Evolutionary conservation across 2,888 invertebrate genomes (phyloP).

Genomic region (Aelia acuminata): DNA sequence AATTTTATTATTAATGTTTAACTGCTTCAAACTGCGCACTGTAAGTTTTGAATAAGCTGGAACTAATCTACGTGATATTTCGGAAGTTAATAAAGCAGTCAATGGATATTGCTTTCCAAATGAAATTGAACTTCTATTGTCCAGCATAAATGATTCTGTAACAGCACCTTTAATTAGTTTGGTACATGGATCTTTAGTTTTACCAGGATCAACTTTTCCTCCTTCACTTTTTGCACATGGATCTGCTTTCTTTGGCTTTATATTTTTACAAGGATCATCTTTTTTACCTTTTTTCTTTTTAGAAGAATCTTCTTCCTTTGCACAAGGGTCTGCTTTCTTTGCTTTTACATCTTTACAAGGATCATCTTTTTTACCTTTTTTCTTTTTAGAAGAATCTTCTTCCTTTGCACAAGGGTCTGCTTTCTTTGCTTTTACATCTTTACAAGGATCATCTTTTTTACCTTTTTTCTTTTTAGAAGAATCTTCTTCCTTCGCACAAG

Average conservation of each 20-base stretch:
- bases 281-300: not conserved
- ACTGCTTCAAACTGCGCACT: not conserved
- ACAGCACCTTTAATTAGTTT: not conserved
- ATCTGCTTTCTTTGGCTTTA: constrained; percentile 24
- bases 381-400: no score
- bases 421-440: constrained; percentile 20
- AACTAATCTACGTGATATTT: not conserved
- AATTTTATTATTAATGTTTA: not conserved
- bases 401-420: not conserved
- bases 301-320: not conserved
- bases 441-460: constrained; percentile 45
- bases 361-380: not conserved
- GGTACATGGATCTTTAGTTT: constrained; percentile 19
- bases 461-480: no score
- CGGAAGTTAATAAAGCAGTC: not conserved
- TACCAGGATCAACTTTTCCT: not conserved
- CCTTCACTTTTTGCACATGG: not conserved
- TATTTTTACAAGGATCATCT: constrained; percentile 47
- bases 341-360: constrained; percentile 43
- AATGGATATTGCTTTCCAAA: not conserved
- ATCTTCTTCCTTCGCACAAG: constrained; percentile 7
- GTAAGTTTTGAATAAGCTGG: not conserved
- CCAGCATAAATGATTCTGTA: not conserved
- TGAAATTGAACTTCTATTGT: no score
- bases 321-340: constrained; percentile 46